Base-by-base conservation (phyloP, 2,113 vertebrate species). In the Ondatra zibethicus region DNA sequence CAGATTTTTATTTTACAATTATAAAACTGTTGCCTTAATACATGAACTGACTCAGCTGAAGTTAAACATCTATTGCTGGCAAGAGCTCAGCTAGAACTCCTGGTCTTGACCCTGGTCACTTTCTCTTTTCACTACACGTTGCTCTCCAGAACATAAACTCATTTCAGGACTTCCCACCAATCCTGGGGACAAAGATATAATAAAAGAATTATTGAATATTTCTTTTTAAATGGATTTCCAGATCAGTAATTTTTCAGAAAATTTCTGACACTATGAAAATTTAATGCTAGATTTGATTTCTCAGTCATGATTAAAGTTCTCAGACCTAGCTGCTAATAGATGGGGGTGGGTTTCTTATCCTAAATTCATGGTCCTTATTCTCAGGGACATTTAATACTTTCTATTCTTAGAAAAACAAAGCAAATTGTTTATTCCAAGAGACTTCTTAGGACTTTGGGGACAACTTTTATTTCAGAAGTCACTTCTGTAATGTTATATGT, bases 351-450 rank as follows among this genome's bases (percentile, higher is more conserved):
- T 96, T 95, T 96, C 89, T 78, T 92, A 91, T 88, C 66, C 93
- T 96, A 96, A 92, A 84, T 89, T 96, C 86, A 94, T n/a, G 92
- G 76, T 94, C 39, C 39, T 94, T 76, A 81, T 96, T 72, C 85
- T 81, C 75, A 95, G 89, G 86, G 50, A 96, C 50, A 13, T 86
- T 96, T 88, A 94, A 73, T 94, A 82, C 31, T 96, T 93, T 70
- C 94, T 98, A 91, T 91, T 97, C 77, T 97, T 96, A 97, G 93
- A 93, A 96, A 97, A 98, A 93, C 45, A 50, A 94, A 63, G 89
- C 63, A 91, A 93, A 80, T 93, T 95, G 70, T 96, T 96, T 92
- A 19, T 95, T 96, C 84, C 55, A 92, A 94, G 87, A 95, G 92
- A 96, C 11, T 68, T 96, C 36, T 95, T 42, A 76, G 81, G 68